Base-by-base conservation (phyloP, 2,888 invertebrate species). In the Chesias legatella region DNA sequence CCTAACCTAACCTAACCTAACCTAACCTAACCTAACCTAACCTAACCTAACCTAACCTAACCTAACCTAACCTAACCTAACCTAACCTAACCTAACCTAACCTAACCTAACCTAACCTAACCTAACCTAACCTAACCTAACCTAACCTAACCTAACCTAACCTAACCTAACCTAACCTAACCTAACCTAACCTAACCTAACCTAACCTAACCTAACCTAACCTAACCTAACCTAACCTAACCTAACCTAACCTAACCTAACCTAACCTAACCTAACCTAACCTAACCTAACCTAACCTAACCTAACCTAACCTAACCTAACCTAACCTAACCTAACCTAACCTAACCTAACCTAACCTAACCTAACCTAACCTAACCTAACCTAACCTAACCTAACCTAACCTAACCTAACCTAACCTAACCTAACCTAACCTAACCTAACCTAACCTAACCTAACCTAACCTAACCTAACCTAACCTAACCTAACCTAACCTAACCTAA, bases 401-500 rank as follows among this genome's bases (percentile, higher is more conserved):
- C 46, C 46, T 47, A 47, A 42, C 46, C 46, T 46, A 41, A 41
- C 38, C 38, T 38, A 38, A 32, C 38, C 38, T 33, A 39, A 33
- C 33, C 39, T 33, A 33, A 39, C 33, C 39, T 33, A 33, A 39
- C 33, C 39, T 33, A 39, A 33, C 39, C 39, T 39, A 39, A 28
- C 39, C 39, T 39, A 39, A 39, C 39, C 39, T 39, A 39, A 39
- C 39, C 39, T 39, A 39, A 39, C 39, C 39, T 39, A 39, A 39
- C 39, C 39, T 39, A 39, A 34, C 39, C 39, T 39, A 39, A 39
- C 39, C 39, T 39, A 41, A 41, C 41, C 33, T 41, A 41, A 34
- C 41, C 34, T 41, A 34, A 36, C 36, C 30, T 28, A 37, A 48
- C 51, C 45, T 45, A 45, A 45, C 45, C 46, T 46, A 46, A 44